phyloP scores from a whole-genome alignment of 1,140 invertebrate genomes.

The Wasmannia auropunctata region DNA sequence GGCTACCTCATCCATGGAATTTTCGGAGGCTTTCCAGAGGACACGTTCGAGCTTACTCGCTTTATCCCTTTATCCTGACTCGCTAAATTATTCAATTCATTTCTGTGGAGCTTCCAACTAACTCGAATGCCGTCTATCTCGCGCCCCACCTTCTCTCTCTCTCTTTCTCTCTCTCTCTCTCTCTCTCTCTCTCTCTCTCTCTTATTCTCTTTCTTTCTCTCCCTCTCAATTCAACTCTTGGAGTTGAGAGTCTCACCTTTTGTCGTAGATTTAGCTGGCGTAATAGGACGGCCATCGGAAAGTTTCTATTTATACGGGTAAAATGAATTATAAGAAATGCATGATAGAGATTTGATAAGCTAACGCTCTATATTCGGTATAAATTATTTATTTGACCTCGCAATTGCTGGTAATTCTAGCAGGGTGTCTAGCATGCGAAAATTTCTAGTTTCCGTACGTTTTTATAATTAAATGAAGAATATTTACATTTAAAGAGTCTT shows the following conservation, averaged over 20 bases:
- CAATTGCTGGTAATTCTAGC: neutral
- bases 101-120: slow-evolving; percentile 63
- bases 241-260: slow-evolving; percentile 32
- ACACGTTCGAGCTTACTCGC: slow-evolving; percentile 68
- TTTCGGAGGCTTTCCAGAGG: slow-evolving; percentile 59
- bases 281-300: neutral
- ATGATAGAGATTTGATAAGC: slow-evolving; percentile 28
- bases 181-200: neutral
- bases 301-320: slow-evolving; percentile 6
- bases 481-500: neutral
- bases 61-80: slow-evolving; percentile 62
- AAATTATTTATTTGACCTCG: slow-evolving; percentile 7
- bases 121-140: slow-evolving; percentile 49
- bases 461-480: neutral
- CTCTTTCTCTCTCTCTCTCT: neutral
- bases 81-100: slow-evolving; percentile 79
- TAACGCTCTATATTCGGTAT: neutral
- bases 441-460: neutral
- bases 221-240: slow-evolving; percentile 43
- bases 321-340: slow-evolving; percentile 56
- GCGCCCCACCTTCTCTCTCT: neutral
- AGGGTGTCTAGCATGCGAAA: neutral
- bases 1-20: slow-evolving; percentile 53
- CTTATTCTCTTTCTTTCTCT: neutral
- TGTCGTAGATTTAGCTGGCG: slow-evolving; percentile 51